These are phyloP conservation scores for Elaeidobius kamerunicus DNA, from an alignment of 2,888 invertebrate genomes.

Conservation along the genomic window DNA sequence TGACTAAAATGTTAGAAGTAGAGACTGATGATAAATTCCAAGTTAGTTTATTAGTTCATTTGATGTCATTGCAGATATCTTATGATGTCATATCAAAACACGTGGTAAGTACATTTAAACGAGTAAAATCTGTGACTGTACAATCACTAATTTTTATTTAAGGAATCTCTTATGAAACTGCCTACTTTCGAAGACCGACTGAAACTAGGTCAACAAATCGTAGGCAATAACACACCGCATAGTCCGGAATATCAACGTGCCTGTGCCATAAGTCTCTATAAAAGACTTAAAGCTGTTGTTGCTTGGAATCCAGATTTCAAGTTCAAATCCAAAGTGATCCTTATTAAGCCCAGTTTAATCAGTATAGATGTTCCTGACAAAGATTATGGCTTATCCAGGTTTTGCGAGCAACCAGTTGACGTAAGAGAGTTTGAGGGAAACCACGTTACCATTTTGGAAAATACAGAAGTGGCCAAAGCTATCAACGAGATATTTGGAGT, in stretches of 20 bases:
- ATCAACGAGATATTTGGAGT: background rate
- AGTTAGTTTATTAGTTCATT: conserved; percentile 41
- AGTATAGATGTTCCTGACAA: conserved; percentile 47
- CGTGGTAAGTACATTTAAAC: conserved; percentile 37
- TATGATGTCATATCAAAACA: conserved; percentile 51
- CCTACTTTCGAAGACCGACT: conserved; percentile 51
- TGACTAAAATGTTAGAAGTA: conserved; percentile 48
- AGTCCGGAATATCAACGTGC: conserved; percentile 13
- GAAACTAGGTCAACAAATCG: conserved; percentile 10
- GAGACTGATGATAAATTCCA: background rate
- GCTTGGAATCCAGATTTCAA: conserved; percentile 34
- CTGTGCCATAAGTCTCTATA: conserved; percentile 28
- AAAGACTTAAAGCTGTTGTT: conserved; percentile 28
- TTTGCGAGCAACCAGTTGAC: conserved; percentile 52
- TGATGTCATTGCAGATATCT: conserved; percentile 50
- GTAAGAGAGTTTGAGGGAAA: conserved; percentile 66
- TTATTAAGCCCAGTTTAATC: conserved; percentile 32
- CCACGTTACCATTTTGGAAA: conserved; percentile 66
- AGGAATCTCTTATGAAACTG: conserved; percentile 52
- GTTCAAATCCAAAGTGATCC: conserved; percentile 33
- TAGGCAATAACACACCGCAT: background rate
- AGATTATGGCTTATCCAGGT: conserved; percentile 59
- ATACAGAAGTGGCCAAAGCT: conserved; percentile 42
- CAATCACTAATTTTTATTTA: too few species aligned
- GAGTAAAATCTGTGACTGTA: too few species aligned